Evolutionary conservation across 1,140 invertebrate genomes (phyloP).

Genomic region (Proctacanthus coquilletti): DNA sequence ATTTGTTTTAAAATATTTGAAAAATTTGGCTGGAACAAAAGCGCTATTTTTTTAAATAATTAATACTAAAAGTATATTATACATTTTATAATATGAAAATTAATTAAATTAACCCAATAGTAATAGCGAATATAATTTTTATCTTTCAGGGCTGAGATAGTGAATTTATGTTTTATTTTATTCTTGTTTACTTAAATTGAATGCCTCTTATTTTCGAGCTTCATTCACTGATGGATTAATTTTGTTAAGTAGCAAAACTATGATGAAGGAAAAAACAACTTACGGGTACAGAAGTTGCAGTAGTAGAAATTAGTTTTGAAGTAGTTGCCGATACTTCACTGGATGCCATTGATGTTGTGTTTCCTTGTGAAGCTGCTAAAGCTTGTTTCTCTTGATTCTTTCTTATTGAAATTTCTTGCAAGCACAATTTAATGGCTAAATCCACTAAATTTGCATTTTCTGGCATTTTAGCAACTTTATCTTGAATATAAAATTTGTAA

Average conservation of each 20-base stretch:
- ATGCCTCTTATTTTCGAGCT: background rate
- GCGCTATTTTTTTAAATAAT: too few relatives aligned
- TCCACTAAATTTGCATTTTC: slow-evolving; percentile 27
- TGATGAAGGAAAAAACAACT: background rate
- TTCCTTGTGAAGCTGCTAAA: background rate
- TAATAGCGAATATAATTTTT: too few relatives aligned
- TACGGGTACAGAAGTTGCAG: background rate
- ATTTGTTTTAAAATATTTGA: too few relatives aligned
- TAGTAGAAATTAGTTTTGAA: background rate
- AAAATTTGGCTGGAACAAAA: too few relatives aligned
- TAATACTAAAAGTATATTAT: too few relatives aligned
- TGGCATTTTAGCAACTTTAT: slow-evolving; percentile 13
- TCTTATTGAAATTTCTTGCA: slow-evolving; percentile 17
- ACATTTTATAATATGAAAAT: too few relatives aligned
- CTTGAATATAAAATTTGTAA: slow-evolving; percentile 12
- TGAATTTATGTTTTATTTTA: too few relatives aligned
- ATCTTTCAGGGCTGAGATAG: too few relatives aligned
- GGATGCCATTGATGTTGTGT: background rate
- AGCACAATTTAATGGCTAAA: slow-evolving; percentile 29
- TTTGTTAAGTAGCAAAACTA: background rate
- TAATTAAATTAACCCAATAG: too few relatives aligned
- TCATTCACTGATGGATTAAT: background rate
- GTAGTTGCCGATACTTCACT: background rate
- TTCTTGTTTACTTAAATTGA: too few relatives aligned
- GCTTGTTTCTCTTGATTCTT: slow-evolving; percentile 9